A percentile compares a stretch with the other conserved stretches of the same genome.
These are phyloP conservation scores for Cephus rjabovi DNA, from an alignment of 2,888 invertebrate species.

Conservation along the genomic window DNA sequence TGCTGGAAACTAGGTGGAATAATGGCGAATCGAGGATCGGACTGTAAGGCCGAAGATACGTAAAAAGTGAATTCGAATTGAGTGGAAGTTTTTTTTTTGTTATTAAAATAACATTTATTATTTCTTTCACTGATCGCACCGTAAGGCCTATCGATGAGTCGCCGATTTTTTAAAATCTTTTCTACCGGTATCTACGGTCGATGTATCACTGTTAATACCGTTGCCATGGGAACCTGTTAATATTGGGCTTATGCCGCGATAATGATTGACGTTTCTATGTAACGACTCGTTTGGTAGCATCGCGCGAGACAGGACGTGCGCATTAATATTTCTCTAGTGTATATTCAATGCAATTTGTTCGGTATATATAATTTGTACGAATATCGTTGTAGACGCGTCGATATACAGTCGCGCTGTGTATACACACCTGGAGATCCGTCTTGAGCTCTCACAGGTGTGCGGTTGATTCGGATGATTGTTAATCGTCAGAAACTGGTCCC, in stretches of 20 bases:
- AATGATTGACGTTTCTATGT: background rate
- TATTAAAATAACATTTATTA: background rate
- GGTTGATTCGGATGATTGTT: background rate
- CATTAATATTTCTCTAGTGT: background rate
- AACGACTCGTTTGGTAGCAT: background rate
- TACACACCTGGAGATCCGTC: background rate
- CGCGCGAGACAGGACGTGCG: background rate
- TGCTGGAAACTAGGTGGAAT: conserved; percentile 17
- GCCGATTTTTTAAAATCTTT: background rate
- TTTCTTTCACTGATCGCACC: background rate
- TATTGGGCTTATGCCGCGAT: background rate
- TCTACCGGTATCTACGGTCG: background rate
- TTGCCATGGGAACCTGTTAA: background rate
- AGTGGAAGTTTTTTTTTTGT: background rate
- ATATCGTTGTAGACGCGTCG: background rate
- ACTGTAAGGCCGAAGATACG: background rate
- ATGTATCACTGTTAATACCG: background rate
- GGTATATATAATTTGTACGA: background rate
- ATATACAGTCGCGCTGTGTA: background rate
- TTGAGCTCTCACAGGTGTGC: background rate
- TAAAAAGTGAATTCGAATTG: background rate
- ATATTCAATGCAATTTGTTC: background rate
- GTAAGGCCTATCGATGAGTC: background rate
- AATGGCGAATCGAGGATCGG: conserved; percentile 10
- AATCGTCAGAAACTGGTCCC: background rate